phyloP scores from a whole-genome alignment of 2,888 invertebrate species.

The Heterodera filipjevi region DNA sequence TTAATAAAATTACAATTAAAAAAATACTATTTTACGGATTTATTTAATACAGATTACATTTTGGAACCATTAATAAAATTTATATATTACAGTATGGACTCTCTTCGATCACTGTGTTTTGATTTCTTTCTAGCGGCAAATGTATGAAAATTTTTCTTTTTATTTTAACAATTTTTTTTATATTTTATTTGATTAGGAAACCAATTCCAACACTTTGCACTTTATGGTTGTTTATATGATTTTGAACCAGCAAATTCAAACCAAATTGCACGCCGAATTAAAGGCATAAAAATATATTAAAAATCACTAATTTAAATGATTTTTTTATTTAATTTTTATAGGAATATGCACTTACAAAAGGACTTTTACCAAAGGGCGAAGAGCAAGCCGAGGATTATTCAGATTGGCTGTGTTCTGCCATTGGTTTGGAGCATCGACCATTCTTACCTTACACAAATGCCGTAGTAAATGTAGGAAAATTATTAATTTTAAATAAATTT shows the following conservation, averaged over 20 bases:
- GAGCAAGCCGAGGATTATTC: neutral
- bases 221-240: constrained; percentile 22
- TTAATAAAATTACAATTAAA: too few species aligned
- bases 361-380: neutral
- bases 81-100: constrained; percentile 8
- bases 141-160: neutral
- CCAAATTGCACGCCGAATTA: constrained; percentile 17
- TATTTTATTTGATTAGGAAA: constrained; percentile 6
- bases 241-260: constrained; percentile 13
- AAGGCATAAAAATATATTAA: neutral
- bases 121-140: constrained; percentile 26
- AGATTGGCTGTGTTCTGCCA: constrained; percentile 20
- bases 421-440: constrained; percentile 24
- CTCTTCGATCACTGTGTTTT: constrained; percentile 22
- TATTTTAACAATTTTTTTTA: constrained; percentile 7
- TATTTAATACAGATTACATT: too few species aligned
- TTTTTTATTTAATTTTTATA: neutral
- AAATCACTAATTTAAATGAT: neutral
- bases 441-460: constrained; percentile 36
- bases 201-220: constrained; percentile 19
- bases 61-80: neutral
- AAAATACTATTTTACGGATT: too few species aligned
- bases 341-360: constrained; percentile 6
- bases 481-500: neutral
- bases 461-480: constrained; percentile 33